Conservation (phyloP, 2,113 vertebrate genomes). For the Paralichthys olivaceus region DNA sequence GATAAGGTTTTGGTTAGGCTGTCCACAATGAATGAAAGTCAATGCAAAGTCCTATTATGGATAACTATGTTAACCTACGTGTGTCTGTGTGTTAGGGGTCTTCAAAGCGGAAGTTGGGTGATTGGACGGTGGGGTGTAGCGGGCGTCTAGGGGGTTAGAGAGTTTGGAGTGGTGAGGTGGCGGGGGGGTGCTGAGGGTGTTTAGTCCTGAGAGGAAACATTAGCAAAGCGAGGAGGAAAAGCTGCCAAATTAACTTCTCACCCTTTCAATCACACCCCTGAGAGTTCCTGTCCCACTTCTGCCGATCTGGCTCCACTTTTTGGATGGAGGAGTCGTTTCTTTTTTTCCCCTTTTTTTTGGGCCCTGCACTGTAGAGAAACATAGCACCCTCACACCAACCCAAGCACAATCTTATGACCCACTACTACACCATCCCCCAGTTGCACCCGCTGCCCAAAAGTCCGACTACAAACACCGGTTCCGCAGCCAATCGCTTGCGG, state of each 20-base stretch:
- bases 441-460: constrained; percentile 49
- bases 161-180: constrained; percentile 73
- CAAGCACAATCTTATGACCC: constrained; percentile 38
- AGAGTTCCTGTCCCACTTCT: constrained; percentile 93
- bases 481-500: constrained; percentile 22
- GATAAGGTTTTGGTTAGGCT: neutral
- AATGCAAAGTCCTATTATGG: neutral
- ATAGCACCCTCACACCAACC: constrained; percentile 62
- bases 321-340: constrained; percentile 57
- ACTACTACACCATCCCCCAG: constrained; percentile 17
- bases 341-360: constrained; percentile 34
- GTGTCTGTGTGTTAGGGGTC: constrained; percentile 14
- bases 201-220: constrained; percentile 90
- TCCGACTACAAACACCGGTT: constrained; percentile 41
- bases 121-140: constrained; percentile 74
- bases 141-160: constrained; percentile 51
- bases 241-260: constrained; percentile 99
- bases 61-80: neutral
- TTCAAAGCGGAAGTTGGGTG: constrained; percentile 52
- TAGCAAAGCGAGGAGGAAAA: constrained; percentile 98
- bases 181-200: constrained; percentile 79
- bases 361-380: constrained; percentile 77
- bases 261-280: constrained; percentile 99
- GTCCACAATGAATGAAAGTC: neutral
- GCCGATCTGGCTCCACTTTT: constrained; percentile 86